Evolutionary conservation across 2,888 invertebrate species (phyloP).

Genomic region (Aphidius colemani): DNA sequence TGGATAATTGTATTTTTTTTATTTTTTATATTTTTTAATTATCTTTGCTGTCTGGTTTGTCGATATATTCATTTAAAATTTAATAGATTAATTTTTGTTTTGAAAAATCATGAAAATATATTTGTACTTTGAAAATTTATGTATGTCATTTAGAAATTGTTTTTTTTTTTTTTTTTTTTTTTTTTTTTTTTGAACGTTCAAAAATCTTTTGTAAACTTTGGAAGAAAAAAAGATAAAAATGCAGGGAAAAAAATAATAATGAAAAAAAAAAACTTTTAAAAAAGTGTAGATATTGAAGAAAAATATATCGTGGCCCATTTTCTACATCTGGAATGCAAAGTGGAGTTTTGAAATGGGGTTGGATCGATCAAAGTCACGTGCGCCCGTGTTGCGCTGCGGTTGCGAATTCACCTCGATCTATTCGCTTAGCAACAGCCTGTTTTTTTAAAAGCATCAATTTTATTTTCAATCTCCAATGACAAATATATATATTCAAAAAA

Average conservation of each 20-base stretch:
- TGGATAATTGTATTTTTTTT: no score
- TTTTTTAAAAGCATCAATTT: not conserved
- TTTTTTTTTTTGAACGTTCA: not conserved
- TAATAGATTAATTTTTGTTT: no score
- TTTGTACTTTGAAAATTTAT: no score
- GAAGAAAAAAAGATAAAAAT: slow-evolving; percentile 2
- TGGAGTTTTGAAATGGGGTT: slow-evolving; percentile 19
- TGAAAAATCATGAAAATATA: no score
- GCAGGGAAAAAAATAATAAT: not conserved
- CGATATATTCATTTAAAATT: no score
- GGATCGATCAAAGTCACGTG: slow-evolving; percentile 50
- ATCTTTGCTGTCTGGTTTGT: no score
- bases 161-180: slow-evolving; percentile 4
- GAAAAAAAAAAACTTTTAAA: slow-evolving; percentile 1
- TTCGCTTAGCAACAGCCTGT: slow-evolving; percentile 46
- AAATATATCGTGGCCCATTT: slow-evolving; percentile 25
- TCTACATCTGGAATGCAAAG: slow-evolving; percentile 21
- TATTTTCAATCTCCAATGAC: no score
- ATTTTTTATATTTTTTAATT: no score
- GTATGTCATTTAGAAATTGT: not conserved
- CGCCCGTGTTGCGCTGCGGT: slow-evolving; percentile 41
- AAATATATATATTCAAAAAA: no score
- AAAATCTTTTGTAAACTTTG: slow-evolving; percentile 20
- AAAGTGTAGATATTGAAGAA: slow-evolving; percentile 11
- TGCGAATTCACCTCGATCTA: slow-evolving; percentile 41